These are phyloP conservation scores for Cabera pusaria DNA, from an alignment of 2,888 invertebrate genomes.

Conservation along the genomic window DNA sequence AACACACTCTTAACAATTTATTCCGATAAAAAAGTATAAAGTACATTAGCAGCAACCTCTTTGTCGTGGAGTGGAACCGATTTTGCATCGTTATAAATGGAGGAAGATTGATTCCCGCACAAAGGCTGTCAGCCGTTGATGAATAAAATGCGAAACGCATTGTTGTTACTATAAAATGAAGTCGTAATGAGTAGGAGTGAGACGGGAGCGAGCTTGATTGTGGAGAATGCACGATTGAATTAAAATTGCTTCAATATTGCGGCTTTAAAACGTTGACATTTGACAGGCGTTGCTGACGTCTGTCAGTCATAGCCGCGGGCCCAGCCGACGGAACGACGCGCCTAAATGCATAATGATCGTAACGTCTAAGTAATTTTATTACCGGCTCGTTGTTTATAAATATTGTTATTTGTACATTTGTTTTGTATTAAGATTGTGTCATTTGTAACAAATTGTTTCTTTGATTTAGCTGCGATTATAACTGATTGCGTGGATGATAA, in stretches of 20 bases:
- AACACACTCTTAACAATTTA: constrained; percentile 27
- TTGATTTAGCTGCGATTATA: constrained; percentile 14
- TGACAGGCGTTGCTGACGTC: constrained; percentile 75
- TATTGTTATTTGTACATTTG: constrained; percentile 18
- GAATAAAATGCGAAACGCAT: constrained; percentile 65
- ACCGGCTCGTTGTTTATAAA: constrained; percentile 19
- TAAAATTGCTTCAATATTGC: constrained; percentile 74
- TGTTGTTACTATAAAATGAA: constrained; percentile 81
- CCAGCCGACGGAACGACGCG: constrained; percentile 33
- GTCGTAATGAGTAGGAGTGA: constrained; percentile 70
- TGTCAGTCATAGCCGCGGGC: constrained; percentile 37
- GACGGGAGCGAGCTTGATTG: constrained; percentile 43
- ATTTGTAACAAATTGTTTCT: constrained; percentile 20
- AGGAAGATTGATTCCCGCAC: constrained; percentile 75
- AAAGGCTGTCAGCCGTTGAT: constrained; percentile 69
- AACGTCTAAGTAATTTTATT: constrained; percentile 23
- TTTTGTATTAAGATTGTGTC: constrained; percentile 20
- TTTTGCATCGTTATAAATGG: constrained; percentile 72
- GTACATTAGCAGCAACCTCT: constrained; percentile 69
- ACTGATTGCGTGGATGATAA: constrained; percentile 6
- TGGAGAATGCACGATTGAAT: constrained; percentile 70
- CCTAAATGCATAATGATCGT: constrained; percentile 26
- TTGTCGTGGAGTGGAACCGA: constrained; percentile 71
- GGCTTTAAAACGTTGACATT: constrained; percentile 69
- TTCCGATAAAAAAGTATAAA: constrained; percentile 46